phyloP scores from a whole-genome alignment of 2,113 vertebrate genomes.

The Siphamia tubifer region DNA sequence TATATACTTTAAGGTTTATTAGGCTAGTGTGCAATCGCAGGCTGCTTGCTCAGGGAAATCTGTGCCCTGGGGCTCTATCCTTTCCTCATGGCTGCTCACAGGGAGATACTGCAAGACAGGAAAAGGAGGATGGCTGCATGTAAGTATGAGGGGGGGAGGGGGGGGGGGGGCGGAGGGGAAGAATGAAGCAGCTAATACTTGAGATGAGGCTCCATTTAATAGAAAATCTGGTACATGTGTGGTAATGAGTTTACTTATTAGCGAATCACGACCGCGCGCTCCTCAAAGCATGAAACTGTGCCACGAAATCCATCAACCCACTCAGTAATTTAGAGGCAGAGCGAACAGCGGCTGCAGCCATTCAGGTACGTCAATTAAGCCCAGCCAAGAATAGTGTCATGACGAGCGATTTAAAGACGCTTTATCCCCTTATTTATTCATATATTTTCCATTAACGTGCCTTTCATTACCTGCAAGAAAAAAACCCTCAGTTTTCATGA shows the following conservation, averaged over 20 bases:
- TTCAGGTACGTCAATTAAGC: conserved; percentile 33
- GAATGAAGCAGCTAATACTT: conserved; percentile 25
- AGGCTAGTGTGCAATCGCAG: conserved; percentile 48
- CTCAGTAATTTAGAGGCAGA: conserved; percentile 12
- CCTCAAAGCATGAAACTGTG: neutral
- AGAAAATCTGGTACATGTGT: conserved; percentile 8
- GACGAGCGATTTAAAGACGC: neutral
- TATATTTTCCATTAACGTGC: too few relatives aligned
- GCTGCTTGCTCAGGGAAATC: conserved; percentile 66
- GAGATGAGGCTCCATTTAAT: conserved; percentile 23
- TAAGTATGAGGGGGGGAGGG: conserved; percentile 7
- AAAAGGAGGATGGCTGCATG: conserved; percentile 7
- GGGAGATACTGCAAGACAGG: conserved; percentile 43
- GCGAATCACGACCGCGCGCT: conserved; percentile 13
- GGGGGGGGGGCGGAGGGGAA: neutral
- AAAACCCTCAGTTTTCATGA: too few relatives aligned
- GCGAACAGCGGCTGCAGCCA: conserved; percentile 17
- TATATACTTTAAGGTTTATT: conserved; percentile 57
- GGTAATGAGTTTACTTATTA: conserved; percentile 51
- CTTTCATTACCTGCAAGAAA: too few relatives aligned
- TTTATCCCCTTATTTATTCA: neutral
- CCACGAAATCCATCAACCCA: conserved; percentile 36
- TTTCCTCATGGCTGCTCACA: conserved; percentile 40
- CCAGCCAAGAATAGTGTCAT: neutral
- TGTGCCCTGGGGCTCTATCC: conserved; percentile 50